Evolutionary conservation across 2,888 invertebrate genomes (phyloP), one percentile per base, ranked within the genome.

Genomic region (Lochmaea capreae): DNA sequence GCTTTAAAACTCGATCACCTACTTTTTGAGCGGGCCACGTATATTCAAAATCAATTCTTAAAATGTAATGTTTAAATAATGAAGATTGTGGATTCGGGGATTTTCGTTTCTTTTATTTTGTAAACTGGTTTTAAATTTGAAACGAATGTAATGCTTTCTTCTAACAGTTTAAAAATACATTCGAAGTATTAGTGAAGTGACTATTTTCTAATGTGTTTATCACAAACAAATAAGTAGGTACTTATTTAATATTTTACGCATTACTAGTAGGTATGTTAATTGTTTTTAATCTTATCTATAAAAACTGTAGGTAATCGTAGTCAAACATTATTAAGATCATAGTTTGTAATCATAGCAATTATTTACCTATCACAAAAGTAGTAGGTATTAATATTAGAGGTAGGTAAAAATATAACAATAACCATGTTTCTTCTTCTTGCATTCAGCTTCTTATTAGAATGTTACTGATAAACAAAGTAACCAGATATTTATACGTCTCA

Each of bases 101-200:
- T 69, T 72, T 72, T 72, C 76, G 65, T 69, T 54, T 68, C 12
- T 71, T 68, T 76, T 18, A 63, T 67, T 69, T 74, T 71, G 63
- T 76, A 72, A 76, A 76, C 76, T 72, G 74, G 76, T 76, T 74
- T 73, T 46, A 22, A 65, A 14, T 43, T 59, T 49, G 12, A 43
- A 52, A 22, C 18, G 26, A 65, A 59, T 39, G 14, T 65, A 3
- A 14, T 46, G 46, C 3, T 14, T 43, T 16, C 43, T 66, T 66
- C 61, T 62, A 73, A 59, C 43, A 26, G 65, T 49, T 54, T 57
- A 26, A 59, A 12, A 59, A 59, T 65, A 33, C 58, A 49, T 65
- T 33, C 39, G 46, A 18, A 63, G n/a, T 16, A 6, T 43, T 63
- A 63, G 43, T 63, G 43, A 61, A 68, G 61, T 49, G 59, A 58